These are phyloP conservation scores for Bos indicus DNA, from an alignment of 2,113 vertebrate species.

Conservation along the genomic window DNA sequence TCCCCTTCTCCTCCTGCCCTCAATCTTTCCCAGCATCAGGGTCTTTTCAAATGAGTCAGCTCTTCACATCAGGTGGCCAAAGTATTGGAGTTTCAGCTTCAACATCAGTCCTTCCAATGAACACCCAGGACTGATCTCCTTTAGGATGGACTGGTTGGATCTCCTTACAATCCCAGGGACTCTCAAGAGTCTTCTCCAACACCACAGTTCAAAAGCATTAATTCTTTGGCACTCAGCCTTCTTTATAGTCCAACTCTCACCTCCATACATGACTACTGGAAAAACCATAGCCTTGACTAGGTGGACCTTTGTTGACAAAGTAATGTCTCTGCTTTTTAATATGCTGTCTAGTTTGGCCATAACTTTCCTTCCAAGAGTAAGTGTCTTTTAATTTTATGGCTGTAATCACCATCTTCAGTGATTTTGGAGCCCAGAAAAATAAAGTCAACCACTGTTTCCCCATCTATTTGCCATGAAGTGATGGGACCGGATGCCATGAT, in stretches of 20 bases:
- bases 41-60: not conserved
- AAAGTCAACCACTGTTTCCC: not conserved
- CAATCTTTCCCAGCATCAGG: not conserved
- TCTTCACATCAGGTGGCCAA: not conserved
- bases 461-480: not conserved
- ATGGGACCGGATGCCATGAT: not conserved
- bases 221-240: fast-evolving
- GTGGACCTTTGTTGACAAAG: fast-evolving
- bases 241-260: not conserved
- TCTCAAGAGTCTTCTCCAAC: not conserved
- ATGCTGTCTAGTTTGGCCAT: not conserved
- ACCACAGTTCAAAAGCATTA: not conserved
- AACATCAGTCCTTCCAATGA: not conserved
- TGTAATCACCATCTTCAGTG: not conserved
- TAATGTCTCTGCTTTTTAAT: not conserved
- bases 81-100: not conserved
- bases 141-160: not conserved
- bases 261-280: not conserved
- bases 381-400: not conserved
- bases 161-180: not conserved
- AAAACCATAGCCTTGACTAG: not conserved
- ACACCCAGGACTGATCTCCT: not conserved
- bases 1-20: not conserved
- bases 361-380: not conserved
- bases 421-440: not conserved